These are phyloP conservation scores for Spicauda simplicius DNA, from an alignment of 2,888 invertebrate species.

Conservation along the genomic window DNA sequence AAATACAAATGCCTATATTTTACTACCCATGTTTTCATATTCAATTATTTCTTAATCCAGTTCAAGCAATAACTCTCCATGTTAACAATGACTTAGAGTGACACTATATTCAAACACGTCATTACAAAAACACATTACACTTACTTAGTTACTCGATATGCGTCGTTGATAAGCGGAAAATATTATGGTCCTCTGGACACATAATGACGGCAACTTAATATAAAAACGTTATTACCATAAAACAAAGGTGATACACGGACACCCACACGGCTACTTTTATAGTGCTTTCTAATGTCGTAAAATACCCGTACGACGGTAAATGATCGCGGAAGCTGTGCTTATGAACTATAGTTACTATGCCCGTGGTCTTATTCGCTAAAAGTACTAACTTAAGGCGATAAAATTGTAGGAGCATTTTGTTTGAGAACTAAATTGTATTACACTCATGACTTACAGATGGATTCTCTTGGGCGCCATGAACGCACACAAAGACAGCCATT, in stretches of 20 bases:
- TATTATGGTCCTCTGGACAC: constrained; percentile 41
- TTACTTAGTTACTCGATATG: constrained; percentile 37
- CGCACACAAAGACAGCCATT: no score
- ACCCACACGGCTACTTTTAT: constrained; percentile 65
- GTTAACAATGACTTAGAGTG: constrained; percentile 26
- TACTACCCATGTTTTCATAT: no score
- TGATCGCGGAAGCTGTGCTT: constrained; percentile 37
- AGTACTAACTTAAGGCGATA: background rate
- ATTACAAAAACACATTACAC: constrained; percentile 31
- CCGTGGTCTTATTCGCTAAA: background rate
- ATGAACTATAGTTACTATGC: background rate
- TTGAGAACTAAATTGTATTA: no score
- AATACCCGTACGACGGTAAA: constrained; percentile 31
- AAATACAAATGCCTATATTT: no score
- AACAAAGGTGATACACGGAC: constrained; percentile 63
- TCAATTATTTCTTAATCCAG: background rate
- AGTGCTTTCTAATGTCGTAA: constrained; percentile 49
- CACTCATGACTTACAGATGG: no score
- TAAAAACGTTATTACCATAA: constrained; percentile 63
- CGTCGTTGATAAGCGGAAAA: constrained; percentile 41
- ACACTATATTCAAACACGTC: constrained; percentile 29
- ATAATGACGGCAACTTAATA: constrained; percentile 57
- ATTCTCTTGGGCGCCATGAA: no score
- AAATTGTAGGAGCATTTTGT: no score
- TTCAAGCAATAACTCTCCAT: constrained; percentile 25